These are phyloP conservation scores for Anthopleura xanthogrammica DNA, from an alignment of 92 coral and sea anemone genomes.

Conservation along the genomic window DNA sequence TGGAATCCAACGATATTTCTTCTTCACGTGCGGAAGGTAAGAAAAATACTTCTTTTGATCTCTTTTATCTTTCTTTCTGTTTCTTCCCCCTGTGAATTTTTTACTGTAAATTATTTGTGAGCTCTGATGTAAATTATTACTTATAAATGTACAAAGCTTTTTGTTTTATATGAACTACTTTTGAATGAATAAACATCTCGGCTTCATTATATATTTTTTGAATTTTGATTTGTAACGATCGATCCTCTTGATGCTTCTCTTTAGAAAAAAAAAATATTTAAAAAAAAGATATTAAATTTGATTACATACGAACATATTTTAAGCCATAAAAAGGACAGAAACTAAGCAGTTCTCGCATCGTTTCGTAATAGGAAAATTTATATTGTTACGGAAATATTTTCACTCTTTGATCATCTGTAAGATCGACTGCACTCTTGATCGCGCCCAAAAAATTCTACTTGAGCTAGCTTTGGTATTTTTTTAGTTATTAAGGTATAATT, in stretches of 20 bases:
- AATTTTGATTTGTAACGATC: background rate
- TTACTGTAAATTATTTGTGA: background rate
- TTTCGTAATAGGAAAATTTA: too few species aligned
- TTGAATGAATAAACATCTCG: background rate
- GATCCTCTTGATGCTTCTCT: too few species aligned
- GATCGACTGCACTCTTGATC: too few species aligned
- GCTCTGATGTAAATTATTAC: background rate
- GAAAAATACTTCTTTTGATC: background rate
- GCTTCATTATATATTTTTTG: background rate
- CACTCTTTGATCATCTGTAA: too few species aligned
- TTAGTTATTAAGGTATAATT: background rate
- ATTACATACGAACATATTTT: too few species aligned
- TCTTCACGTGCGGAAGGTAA: slow-evolving; percentile 39
- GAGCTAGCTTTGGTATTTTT: too few species aligned
- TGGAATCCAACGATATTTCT: slow-evolving; percentile 46
- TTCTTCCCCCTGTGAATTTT: background rate
- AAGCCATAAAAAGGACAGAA: too few species aligned
- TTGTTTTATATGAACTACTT: background rate
- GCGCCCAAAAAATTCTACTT: too few species aligned
- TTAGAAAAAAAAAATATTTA: too few species aligned
- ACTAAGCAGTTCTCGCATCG: too few species aligned
- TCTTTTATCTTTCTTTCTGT: background rate
- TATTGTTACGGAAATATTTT: too few species aligned
- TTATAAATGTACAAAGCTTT: background rate
- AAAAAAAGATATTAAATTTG: too few species aligned